Percentiles rank a stretch among this genome's conserved stretches.
Evolutionary conservation across 2,888 invertebrate genomes (phyloP).

Genomic region (Andrena marginata): DNA sequence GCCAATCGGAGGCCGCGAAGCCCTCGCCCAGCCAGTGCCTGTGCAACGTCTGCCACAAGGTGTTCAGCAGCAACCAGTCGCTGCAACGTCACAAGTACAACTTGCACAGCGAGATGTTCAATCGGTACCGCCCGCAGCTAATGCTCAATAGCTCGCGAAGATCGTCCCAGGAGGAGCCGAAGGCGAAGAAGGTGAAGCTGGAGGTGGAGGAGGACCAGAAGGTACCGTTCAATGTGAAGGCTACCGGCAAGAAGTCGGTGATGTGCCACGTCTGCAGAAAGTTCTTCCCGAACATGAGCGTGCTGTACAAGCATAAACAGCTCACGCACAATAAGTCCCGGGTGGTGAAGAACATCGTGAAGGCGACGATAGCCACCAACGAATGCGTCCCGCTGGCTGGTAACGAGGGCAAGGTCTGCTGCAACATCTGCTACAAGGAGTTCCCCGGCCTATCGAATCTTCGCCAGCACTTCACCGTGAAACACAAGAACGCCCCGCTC

Average conservation of each 20-base stretch:
- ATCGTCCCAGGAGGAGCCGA: conserved; percentile 40
- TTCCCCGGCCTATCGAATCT: conserved; percentile 87
- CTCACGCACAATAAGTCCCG: conserved; percentile 85
- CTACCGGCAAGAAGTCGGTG: conserved; percentile 75
- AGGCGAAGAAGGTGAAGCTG: conserved; percentile 44
- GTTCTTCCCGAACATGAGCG: conserved; percentile 88
- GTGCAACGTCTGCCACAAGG: conserved; percentile 85
- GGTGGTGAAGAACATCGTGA: conserved; percentile 67
- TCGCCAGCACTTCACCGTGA: conserved; percentile 86
- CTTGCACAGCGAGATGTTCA: conserved; percentile 44
- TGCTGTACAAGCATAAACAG: conserved; percentile 88
- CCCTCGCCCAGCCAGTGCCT: conserved; percentile 7
- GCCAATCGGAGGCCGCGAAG: conserved; percentile 67
- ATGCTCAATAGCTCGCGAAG: conserved; percentile 21
- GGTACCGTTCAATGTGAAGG: conserved; percentile 9
- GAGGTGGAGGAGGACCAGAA: conserved; percentile 34
- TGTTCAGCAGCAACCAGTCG: conserved; percentile 83
- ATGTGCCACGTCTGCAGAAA: conserved; percentile 89
- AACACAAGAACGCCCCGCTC: conserved; percentile 85
- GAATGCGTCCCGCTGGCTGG: conserved; percentile 80
- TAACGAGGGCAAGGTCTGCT: conserved; percentile 86
- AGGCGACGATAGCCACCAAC: neutral
- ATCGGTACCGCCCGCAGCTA: neutral
- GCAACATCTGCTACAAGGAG: conserved; percentile 87
- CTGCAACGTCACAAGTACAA: conserved; percentile 71